phyloP scores from a whole-genome alignment of 2,797 vertebrate species.

The Buphagus erythrorhynchus region DNA sequence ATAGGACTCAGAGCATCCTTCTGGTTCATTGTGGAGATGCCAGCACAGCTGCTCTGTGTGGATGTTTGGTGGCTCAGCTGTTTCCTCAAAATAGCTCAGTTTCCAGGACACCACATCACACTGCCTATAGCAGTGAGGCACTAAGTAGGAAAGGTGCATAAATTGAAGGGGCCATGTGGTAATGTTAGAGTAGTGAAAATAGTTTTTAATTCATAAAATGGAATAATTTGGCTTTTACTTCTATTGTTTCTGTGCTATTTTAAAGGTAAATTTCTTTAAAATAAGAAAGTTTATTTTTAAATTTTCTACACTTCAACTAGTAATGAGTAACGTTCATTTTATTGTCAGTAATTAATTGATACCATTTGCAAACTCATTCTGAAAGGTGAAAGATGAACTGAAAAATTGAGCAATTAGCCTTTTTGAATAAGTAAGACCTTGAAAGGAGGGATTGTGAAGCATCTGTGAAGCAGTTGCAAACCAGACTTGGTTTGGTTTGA shows the following conservation, averaged over 20 bases:
- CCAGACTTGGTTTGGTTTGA: too few relatives aligned
- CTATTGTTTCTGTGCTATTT: background rate
- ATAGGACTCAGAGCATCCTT: background rate
- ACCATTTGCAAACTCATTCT: background rate
- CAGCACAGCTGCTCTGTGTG: background rate
- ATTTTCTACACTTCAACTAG: background rate
- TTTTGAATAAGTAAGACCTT: background rate
- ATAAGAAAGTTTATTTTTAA: background rate
- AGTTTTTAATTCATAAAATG: background rate
- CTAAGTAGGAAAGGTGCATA: background rate
- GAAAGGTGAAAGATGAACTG: background rate
- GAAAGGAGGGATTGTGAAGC: background rate
- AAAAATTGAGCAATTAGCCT: background rate
- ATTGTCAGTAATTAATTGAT: background rate
- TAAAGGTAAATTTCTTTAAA: background rate
- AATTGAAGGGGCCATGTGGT: background rate
- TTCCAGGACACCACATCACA: rapidly evolving
- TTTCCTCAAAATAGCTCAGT: background rate
- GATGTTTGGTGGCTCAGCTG: background rate
- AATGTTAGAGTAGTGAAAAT: background rate
- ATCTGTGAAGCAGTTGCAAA: background rate
- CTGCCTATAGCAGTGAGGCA: background rate
- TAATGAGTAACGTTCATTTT: background rate
- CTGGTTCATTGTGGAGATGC: background rate
- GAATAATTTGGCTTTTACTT: background rate